Conservation (phyloP, 2,797 vertebrate species). For the Rallus crepitans region DNA sequence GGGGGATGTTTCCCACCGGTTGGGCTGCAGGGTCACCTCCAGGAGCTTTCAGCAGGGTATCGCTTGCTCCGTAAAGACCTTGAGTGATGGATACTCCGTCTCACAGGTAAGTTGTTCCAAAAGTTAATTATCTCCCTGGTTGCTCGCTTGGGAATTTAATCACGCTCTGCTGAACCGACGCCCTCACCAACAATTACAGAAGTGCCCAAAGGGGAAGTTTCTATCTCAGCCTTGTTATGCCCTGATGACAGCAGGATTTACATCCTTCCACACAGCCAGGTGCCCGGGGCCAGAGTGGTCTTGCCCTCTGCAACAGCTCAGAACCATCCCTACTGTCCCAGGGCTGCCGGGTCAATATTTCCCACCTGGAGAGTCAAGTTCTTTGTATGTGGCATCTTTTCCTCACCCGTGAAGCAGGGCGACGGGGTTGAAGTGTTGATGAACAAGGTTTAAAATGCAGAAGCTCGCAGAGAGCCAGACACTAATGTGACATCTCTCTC, state of each 20-base stretch:
- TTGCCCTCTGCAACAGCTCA: neutral
- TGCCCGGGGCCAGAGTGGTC: accelerated
- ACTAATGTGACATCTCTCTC: conserved; percentile 72
- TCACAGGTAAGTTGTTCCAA: conserved; percentile 44
- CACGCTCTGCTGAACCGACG: conserved; percentile 34
- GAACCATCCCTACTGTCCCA: accelerated
- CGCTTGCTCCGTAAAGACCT: neutral
- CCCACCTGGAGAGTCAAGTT: accelerated
- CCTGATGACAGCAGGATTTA: conserved; percentile 5
- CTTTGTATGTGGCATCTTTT: neutral
- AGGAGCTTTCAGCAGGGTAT: neutral
- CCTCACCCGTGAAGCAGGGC: neutral
- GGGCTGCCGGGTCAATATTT: neutral
- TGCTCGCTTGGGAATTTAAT: conserved; percentile 40
- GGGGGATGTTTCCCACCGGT: neutral
- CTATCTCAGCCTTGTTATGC: neutral
- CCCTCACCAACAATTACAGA: conserved; percentile 16
- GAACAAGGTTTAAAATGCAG: conserved; percentile 76
- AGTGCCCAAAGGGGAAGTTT: conserved; percentile 48
- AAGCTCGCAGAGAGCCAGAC: conserved; percentile 78
- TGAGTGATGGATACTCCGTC: conserved; percentile 12
- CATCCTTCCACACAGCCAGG: neutral
- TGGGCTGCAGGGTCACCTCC: conserved; percentile 56
- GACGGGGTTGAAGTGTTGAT: conserved; percentile 43
- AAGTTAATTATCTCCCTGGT: conserved; percentile 61